A percentile compares a stretch with the other conserved stretches of the same genome.
These are phyloP conservation scores for Orius insidiosus DNA, from an alignment of 1,140 invertebrate species.

Conservation along the genomic window DNA sequence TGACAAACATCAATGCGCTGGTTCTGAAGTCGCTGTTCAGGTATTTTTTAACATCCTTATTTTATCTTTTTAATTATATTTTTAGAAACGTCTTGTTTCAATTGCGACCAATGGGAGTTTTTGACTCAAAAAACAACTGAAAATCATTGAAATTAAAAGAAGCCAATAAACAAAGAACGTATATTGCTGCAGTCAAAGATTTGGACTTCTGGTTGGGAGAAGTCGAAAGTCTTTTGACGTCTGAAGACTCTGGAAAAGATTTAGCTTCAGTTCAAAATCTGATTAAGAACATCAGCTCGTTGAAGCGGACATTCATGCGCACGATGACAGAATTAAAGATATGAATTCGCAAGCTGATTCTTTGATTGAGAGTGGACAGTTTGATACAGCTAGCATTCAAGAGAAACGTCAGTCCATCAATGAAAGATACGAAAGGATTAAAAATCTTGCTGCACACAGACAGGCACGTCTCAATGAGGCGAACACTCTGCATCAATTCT, in stretches of 20 bases:
- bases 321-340: slow-evolving; percentile 88
- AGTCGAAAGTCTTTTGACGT: slow-evolving; percentile 89
- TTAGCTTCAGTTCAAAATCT: slow-evolving; percentile 97
- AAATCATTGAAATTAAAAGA: slow-evolving; percentile 94
- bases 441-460: slow-evolving; percentile 81
- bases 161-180: slow-evolving; percentile 95
- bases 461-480: slow-evolving; percentile 83
- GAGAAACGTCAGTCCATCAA: slow-evolving; percentile 86
- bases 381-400: slow-evolving; percentile 83
- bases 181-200: slow-evolving; percentile 98
- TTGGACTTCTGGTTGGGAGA: slow-evolving; percentile 99
- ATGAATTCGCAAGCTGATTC: slow-evolving; percentile 91
- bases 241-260: slow-evolving; percentile 96
- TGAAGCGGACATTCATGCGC: slow-evolving; percentile 89
- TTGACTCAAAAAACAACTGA: slow-evolving; percentile 94
- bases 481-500: slow-evolving; percentile 97
- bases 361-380: slow-evolving; percentile 84
- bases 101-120: slow-evolving; percentile 97
- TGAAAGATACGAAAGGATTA: slow-evolving; percentile 81
- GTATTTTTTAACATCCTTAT: slow-evolving; percentile 28
- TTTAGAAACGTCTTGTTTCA: slow-evolving; percentile 55
- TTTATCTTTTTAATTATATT: slow-evolving; percentile 7
- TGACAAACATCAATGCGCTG: slow-evolving; percentile 80
- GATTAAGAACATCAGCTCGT: slow-evolving; percentile 96
- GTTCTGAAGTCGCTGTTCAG: slow-evolving; percentile 81